phyloP scores from a whole-genome alignment of 2,797 vertebrate species.

The Acomys russatus region DNA sequence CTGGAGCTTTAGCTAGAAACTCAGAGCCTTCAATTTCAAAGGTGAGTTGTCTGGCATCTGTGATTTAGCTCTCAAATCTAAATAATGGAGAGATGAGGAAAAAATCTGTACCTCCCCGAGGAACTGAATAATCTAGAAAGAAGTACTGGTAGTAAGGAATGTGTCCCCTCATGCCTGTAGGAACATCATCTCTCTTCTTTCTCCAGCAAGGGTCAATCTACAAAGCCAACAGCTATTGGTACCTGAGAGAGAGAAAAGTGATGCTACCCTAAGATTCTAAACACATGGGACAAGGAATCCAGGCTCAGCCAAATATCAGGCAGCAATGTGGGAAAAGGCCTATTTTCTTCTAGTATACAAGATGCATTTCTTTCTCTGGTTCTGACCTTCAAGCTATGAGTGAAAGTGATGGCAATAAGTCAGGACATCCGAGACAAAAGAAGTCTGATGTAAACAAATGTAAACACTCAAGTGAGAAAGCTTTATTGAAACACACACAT shows the following conservation, averaged over 20 bases:
- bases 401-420: conserved; percentile 25
- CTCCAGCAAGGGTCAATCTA: not conserved
- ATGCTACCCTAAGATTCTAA: not conserved
- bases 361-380: conserved; percentile 40
- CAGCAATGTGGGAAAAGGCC: not conserved
- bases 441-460: not conserved
- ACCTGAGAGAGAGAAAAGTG: not conserved
- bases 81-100: conserved; percentile 40
- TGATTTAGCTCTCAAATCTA: conserved; percentile 51
- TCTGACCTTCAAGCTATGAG: conserved; percentile 23
- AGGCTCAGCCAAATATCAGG: not conserved
- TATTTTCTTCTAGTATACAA: conserved; percentile 46
- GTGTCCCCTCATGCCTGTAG: not conserved
- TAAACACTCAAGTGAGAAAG: conserved; percentile 70
- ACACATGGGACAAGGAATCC: not conserved
- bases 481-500: conserved; percentile 78
- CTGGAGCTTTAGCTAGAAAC: conserved; percentile 10
- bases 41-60: conserved; percentile 2
- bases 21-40: conserved; percentile 18
- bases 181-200: not conserved
- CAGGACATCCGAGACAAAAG: conserved; percentile 52
- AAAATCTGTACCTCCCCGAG: not conserved
- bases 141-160: not conserved
- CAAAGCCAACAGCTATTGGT: not conserved
- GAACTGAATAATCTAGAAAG: conserved; percentile 43